These are phyloP conservation scores for Sandelia bainsii DNA, from an alignment of 2,797 vertebrate species.

Conservation along the genomic window DNA sequence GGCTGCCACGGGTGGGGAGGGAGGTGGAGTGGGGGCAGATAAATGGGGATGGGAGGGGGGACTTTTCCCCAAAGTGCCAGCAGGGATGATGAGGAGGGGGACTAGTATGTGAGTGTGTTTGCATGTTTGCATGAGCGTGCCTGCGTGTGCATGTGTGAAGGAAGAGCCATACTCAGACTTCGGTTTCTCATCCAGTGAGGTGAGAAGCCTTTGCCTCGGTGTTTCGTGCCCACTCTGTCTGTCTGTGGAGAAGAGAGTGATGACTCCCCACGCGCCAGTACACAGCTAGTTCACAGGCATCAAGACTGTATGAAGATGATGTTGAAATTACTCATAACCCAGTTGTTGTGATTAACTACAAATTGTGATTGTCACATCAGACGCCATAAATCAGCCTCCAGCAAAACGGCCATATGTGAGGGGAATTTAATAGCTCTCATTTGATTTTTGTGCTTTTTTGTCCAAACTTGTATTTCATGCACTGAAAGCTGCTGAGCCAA, in stretches of 20 bases:
- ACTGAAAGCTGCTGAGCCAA: slow-evolving; percentile 52
- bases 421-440: slow-evolving; percentile 63
- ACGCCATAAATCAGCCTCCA: slow-evolving; percentile 69
- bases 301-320: slow-evolving; percentile 48
- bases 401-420: slow-evolving; percentile 70
- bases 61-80: slow-evolving; percentile 82
- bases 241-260: slow-evolving; percentile 31
- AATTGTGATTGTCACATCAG: slow-evolving; percentile 67
- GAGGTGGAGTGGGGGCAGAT: slow-evolving; percentile 74
- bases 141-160: slow-evolving; percentile 46
- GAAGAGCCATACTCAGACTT: slow-evolving; percentile 47
- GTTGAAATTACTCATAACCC: slow-evolving; percentile 76
- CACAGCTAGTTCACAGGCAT: slow-evolving; percentile 57
- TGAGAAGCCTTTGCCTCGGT: slow-evolving; percentile 56
- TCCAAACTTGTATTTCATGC: slow-evolving; percentile 48
- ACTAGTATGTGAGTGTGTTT: slow-evolving; percentile 49
- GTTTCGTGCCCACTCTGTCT: slow-evolving; percentile 55
- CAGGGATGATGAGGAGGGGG: slow-evolving; percentile 77
- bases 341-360: slow-evolving; percentile 77
- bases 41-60: slow-evolving; percentile 76
- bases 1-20: slow-evolving; percentile 76
- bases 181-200: slow-evolving; percentile 55
- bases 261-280: slow-evolving; percentile 46
- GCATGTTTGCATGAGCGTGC: slow-evolving; percentile 31
- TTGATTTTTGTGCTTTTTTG: slow-evolving; percentile 50